These are phyloP conservation scores for Brachyrhaphis roseni DNA, from an alignment of 2,797 vertebrate species.

Conservation along the genomic window DNA sequence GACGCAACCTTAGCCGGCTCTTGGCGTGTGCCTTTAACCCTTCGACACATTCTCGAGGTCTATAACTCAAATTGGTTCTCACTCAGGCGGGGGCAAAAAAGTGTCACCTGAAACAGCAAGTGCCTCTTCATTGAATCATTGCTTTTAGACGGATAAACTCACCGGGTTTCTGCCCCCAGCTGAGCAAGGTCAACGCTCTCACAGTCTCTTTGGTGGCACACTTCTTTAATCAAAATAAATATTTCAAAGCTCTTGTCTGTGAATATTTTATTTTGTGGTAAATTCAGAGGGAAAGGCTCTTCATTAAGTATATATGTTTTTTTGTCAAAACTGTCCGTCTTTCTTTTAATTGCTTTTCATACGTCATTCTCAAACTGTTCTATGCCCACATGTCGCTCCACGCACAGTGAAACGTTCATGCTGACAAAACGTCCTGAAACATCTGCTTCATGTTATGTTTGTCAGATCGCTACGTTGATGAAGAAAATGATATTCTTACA, in stretches of 20 bases:
- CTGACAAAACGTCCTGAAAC: conserved; percentile 7
- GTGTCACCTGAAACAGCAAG: conserved; percentile 54
- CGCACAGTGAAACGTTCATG: background rate
- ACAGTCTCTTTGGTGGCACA: conserved; percentile 2
- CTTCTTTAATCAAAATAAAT: background rate
- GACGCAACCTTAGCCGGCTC: background rate
- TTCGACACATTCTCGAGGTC: background rate
- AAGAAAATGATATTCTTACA: background rate
- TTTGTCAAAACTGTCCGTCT: conserved; percentile 12
- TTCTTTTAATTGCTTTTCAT: conserved; percentile 17
- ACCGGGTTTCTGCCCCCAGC: conserved; percentile 29
- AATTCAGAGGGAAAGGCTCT: background rate
- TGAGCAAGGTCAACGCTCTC: conserved; percentile 40
- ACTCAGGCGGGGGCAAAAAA: conserved; percentile 51
- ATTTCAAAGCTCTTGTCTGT: conserved; percentile 12
- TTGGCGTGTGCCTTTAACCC: background rate
- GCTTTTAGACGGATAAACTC: conserved; percentile 61
- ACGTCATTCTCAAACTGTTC: conserved; percentile 5
- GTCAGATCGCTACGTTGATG: conserved; percentile 9
- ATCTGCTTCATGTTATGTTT: conserved; percentile 19
- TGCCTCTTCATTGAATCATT: conserved; percentile 44
- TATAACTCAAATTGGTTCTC: conserved; percentile 11
- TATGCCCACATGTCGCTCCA: conserved; percentile 1
- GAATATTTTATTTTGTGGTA: background rate
- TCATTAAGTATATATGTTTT: conserved; percentile 2